A percentile compares a stretch with the other conserved stretches of the same genome.
Evolutionary conservation across 2,888 invertebrate genomes (phyloP).

Genomic region (Drosophila atroscutellata): DNA sequence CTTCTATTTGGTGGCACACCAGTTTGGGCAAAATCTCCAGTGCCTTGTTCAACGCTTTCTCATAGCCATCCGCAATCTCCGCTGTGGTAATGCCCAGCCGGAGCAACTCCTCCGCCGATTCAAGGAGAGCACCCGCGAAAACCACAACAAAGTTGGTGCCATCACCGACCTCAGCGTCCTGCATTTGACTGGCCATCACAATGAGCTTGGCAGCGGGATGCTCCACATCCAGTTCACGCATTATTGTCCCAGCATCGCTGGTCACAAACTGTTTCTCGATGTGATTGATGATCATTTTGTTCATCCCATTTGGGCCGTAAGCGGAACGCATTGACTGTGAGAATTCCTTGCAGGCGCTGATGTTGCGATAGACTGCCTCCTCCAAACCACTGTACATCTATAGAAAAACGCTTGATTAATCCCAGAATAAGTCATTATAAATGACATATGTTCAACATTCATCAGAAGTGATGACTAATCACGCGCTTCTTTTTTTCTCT

Average conservation of each 20-base stretch:
- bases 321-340: slow-evolving; percentile 96
- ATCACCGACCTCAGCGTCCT: slow-evolving; percentile 99
- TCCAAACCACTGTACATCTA: slow-evolving; percentile 95
- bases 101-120: slow-evolving; percentile 95
- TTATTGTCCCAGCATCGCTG: slow-evolving; percentile 99
- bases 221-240: slow-evolving; percentile 97
- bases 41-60: slow-evolving; percentile 94
- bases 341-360: slow-evolving; percentile 97
- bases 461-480: slow-evolving; percentile 71
- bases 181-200: slow-evolving; percentile 98
- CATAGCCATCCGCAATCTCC: slow-evolving; percentile 98
- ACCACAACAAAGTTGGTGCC: slow-evolving; percentile 99
- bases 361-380: slow-evolving; percentile 98
- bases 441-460: slow-evolving; percentile 30
- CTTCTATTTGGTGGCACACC: slow-evolving; percentile 91
- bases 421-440: slow-evolving; percentile 19
- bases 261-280: slow-evolving; percentile 99
- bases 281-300: slow-evolving; percentile 99
- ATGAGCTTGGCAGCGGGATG: slow-evolving; percentile 99
- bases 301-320: slow-evolving; percentile 99
- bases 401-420: not conserved
- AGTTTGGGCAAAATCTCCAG: slow-evolving; percentile 95
- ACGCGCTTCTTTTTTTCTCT: slow-evolving; percentile 63
- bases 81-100: slow-evolving; percentile 98
- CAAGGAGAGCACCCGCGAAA: slow-evolving; percentile 95